Conservation (phyloP, 2,113 vertebrate genomes). For the Cygnus atratus region DNA sequence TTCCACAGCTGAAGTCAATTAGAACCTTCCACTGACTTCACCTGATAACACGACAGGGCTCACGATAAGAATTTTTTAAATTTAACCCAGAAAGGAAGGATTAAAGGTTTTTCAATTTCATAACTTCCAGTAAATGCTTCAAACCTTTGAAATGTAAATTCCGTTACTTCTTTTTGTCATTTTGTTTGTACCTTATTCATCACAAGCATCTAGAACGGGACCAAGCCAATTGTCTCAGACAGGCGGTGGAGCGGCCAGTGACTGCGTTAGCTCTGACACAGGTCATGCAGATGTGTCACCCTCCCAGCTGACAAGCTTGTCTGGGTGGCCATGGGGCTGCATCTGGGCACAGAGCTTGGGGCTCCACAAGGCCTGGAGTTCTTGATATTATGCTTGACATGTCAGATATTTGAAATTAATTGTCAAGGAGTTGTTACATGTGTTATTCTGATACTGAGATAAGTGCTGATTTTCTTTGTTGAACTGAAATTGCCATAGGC, state of each 20-base stretch:
- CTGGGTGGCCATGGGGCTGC: not conserved
- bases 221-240: not conserved
- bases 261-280: rapidly evolving
- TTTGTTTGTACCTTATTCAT: not conserved
- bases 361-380: not conserved
- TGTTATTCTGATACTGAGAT: not conserved
- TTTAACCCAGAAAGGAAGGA: not conserved
- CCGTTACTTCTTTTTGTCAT: not conserved
- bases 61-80: not conserved
- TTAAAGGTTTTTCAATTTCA: not conserved
- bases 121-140: not conserved
- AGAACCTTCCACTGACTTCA: conserved; percentile 3
- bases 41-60: rapidly evolving
- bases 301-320: not conserved
- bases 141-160: conserved; percentile 12
- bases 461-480: not conserved
- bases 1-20: conserved; percentile 39
- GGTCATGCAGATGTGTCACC: rapidly evolving
- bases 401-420: not conserved
- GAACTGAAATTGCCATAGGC: not conserved
- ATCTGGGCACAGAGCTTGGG: not conserved
- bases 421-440: not conserved
- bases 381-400: not conserved
- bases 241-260: not conserved
- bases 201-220: not conserved